Base-by-base conservation (phyloP, 2,113 vertebrate species). In the Lamprotornis superbus region DNA sequence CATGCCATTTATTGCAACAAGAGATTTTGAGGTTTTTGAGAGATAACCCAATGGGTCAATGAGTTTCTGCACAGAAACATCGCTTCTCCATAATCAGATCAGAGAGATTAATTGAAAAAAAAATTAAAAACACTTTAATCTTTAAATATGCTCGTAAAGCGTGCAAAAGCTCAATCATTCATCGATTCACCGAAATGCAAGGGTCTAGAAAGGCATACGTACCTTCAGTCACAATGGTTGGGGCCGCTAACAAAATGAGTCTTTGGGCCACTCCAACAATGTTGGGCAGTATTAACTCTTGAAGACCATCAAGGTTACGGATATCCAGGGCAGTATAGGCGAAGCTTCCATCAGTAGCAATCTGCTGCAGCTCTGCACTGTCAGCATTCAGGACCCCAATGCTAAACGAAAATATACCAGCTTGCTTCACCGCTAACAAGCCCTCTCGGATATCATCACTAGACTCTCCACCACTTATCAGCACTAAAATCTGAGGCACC, bases 191-290 rank as follows among this genome's bases (percentile, higher is more conserved):
- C 0, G 0, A 88, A 95, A 96, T 55, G 82, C 83, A 96, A 94
- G 40, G 30, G 92, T 97, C 74, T 47, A 95, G 95, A 96, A 96
- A 95, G 90, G 63, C 80, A 97, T 99, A 99, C 99, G 97, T 99
- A 99, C 99, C 99, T 99, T 99, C 98, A 73, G 98, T 98, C 97
- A 99, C 96, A 97, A 98, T 97, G 97, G 96, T 98, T 97, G 98
- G 98, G 93, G 97, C 97, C 75, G 99, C 97, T 98, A 99, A 92
- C 97, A 99, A 97, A 98, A 99, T 98, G 97, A 94, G 98, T 85
- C 98, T 98, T 94, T 99, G 98, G 97, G 98, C 97, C 98, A 99
- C 98, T 94, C 98, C 98, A 89, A 97, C 97, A 99, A 99, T 97
- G 98, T 98, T 98, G 73, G 96, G 98, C 85, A 98, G 97, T 97